Evolutionary conservation across 1,140 invertebrate species (phyloP).

Genomic region (Lepeophtheirus salmonis): DNA sequence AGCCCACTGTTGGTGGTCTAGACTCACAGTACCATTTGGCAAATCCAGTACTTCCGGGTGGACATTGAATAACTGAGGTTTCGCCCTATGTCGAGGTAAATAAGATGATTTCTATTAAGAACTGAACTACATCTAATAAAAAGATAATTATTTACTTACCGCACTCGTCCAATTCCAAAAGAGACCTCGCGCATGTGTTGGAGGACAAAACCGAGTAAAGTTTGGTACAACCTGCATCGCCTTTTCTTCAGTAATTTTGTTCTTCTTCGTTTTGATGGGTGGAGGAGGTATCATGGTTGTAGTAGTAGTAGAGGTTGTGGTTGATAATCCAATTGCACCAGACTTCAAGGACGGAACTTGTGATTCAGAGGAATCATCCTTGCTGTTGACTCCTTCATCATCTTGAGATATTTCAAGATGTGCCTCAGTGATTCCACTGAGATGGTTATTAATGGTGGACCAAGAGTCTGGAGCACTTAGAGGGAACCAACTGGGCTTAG

Average conservation of each 20-base stretch:
- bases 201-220: conserved; percentile 36
- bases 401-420: background rate
- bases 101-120: too few relatives aligned
- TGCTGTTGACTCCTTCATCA: too few relatives aligned
- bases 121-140: conserved; percentile 14
- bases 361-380: too few relatives aligned
- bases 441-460: background rate
- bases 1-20: conserved; percentile 30
- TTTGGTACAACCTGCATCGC: conserved; percentile 13
- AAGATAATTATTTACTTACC: conserved; percentile 28
- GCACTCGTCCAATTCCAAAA: conserved; percentile 70
- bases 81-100: conserved; percentile 31
- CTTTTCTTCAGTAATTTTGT: background rate
- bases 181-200: conserved; percentile 48
- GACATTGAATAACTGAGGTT: conserved; percentile 56
- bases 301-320: background rate
- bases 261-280: conserved; percentile 5
- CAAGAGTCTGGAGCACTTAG: background rate
- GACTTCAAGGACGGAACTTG: too few relatives aligned
- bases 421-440: background rate
- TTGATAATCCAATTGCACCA: background rate
- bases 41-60: conserved; percentile 64
- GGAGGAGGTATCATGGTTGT: background rate
- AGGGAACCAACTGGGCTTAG: background rate
- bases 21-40: conserved; percentile 51